These are phyloP conservation scores for Shargacucullia verbasci DNA, from an alignment of 2,888 invertebrate species.

Conservation along the genomic window DNA sequence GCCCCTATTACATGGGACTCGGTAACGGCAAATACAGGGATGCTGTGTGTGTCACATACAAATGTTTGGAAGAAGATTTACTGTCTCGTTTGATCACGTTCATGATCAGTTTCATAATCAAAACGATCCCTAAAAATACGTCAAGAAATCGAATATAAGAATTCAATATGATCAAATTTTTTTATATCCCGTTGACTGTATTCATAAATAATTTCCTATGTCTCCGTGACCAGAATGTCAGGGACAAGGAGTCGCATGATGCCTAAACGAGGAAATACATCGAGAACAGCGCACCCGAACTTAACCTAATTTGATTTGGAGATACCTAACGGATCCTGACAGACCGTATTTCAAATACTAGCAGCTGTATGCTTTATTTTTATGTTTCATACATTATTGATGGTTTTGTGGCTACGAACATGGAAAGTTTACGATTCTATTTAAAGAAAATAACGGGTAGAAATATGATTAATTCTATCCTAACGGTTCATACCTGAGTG, in stretches of 20 bases:
- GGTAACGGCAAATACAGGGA: too few species aligned
- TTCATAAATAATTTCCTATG: slow-evolving; percentile 45
- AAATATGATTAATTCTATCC: too few species aligned
- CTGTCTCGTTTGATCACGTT: too few species aligned
- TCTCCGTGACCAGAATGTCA: slow-evolving; percentile 52
- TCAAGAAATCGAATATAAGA: too few species aligned
- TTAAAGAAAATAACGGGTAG: neutral
- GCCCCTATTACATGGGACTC: too few species aligned
- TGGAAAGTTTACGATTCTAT: neutral
- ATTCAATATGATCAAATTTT: slow-evolving; percentile 34
- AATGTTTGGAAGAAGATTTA: too few species aligned
- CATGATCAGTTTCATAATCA: too few species aligned
- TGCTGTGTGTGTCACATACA: too few species aligned
- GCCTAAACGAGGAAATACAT: slow-evolving; percentile 17
- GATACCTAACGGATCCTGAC: slow-evolving; percentile 43
- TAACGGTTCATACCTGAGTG: neutral
- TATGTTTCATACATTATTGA: slow-evolving; percentile 10
- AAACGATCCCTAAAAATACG: too few species aligned
- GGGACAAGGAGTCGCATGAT: slow-evolving; percentile 33
- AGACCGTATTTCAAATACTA: slow-evolving; percentile 12
- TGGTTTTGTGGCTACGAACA: neutral
- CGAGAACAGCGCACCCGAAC: slow-evolving; percentile 20
- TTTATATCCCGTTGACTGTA: slow-evolving; percentile 24
- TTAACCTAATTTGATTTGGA: slow-evolving; percentile 50
- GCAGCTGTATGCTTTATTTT: slow-evolving; percentile 13